These are phyloP conservation scores for Scaeva pyrastri DNA, from an alignment of 2,888 invertebrate species.

Conservation along the genomic window DNA sequence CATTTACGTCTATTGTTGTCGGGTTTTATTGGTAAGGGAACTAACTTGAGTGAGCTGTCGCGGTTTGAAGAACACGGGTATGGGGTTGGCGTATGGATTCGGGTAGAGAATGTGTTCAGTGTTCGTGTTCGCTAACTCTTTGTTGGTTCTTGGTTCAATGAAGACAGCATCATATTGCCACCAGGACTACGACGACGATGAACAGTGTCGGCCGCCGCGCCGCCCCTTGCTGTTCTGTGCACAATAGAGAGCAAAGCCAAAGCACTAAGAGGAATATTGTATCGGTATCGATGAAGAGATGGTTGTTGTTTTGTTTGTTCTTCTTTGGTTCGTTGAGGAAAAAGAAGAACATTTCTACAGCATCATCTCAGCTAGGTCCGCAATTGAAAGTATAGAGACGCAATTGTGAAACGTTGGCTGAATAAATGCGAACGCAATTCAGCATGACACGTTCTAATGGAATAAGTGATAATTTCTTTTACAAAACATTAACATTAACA, in stretches of 20 bases:
- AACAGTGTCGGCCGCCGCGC: too few relatives aligned
- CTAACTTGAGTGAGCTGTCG: constrained; percentile 61
- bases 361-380: neutral
- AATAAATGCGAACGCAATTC: constrained; percentile 49
- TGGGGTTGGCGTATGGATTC: neutral
- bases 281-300: constrained; percentile 25
- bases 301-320: constrained; percentile 13
- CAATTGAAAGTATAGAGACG: constrained; percentile 24
- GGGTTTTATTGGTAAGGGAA: constrained; percentile 56
- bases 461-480: constrained; percentile 57
- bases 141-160: neutral
- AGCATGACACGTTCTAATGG: constrained; percentile 58
- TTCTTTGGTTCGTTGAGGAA: constrained; percentile 56
- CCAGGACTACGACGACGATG: neutral
- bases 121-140: constrained; percentile 29
- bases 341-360: constrained; percentile 13
- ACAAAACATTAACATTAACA: constrained; percentile 7
- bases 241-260: constrained; percentile 54
- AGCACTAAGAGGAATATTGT: constrained; percentile 43
- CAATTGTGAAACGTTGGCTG: constrained; percentile 50
- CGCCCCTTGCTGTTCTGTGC: constrained; percentile 37
- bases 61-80: constrained; percentile 22
- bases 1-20: constrained; percentile 66
- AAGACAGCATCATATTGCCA: neutral
- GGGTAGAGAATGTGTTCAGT: neutral